Base-by-base conservation (phyloP, 2,888 invertebrate genomes). In the Hemithea aestivaria region DNA sequence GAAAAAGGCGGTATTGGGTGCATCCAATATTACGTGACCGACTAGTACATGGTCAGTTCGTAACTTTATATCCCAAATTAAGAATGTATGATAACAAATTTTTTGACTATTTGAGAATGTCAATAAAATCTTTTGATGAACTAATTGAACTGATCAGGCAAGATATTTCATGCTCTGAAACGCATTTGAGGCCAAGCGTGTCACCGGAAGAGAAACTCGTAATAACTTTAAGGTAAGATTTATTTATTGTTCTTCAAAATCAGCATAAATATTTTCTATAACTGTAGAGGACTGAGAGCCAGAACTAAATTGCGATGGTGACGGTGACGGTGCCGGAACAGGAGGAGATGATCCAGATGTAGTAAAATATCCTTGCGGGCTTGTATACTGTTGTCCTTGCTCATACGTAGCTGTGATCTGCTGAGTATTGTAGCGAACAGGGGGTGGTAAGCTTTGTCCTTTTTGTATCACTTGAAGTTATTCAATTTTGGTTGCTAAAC, bases 101-200 rank as follows among this genome's bases (percentile, higher is more conserved):
- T 53, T 59, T 59, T 44, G 35, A 60, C 50, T 60, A 61, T 49
- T 58, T 61, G 38, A 51, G 56, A 53, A 59, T 63, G 60, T 59
- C 55, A 42, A 51, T 56, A 47, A 56, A 53, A 51, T 59, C 57
- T 30, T 61, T 62, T 55, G 55, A 61, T 51, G 52, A 61, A 46
- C 40, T 61, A 45, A 39, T 57, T 45, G 45, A 49, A 54, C 43
- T 61, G 35, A 56, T 61, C 42, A 53, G 44, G 43, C 33, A 56
- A 49, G 53, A 60, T 49, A 41, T 62, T 43, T 43, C 49, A 47
- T 22, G 47, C 44, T 33, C 41, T 33, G 26, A 25, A 26, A 33
- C 25, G 20, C 26, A 25, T 20, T 20, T 33, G 26, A 33, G 20
- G 26, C 20, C 25, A 26, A 26, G 25, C 26, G 26, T 26, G 25